Conservation (phyloP, 2,888 invertebrate genomes). For the Oscheius myriophilus region DNA sequence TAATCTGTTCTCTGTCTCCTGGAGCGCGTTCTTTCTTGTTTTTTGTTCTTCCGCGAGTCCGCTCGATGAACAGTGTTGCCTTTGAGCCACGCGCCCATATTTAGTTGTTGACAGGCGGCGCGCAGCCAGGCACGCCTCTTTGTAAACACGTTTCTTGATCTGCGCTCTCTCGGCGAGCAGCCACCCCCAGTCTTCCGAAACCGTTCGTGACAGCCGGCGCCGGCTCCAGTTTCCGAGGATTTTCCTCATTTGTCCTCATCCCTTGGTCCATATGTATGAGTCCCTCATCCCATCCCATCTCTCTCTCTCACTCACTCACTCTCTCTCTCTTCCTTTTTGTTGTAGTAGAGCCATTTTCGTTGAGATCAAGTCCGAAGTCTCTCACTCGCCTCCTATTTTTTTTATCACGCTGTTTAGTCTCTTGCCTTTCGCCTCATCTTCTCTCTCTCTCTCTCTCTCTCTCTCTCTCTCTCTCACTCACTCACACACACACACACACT, state of each 20-base stretch:
- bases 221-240: too few relatives aligned
- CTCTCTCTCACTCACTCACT: background rate
- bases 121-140: background rate
- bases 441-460: background rate
- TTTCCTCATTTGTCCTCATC: background rate
- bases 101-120: constrained; percentile 1
- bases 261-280: background rate
- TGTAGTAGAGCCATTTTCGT: background rate
- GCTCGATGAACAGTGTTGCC: too few relatives aligned
- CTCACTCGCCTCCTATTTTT: background rate
- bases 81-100: background rate
- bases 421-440: background rate
- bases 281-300: background rate
- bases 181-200: too few relatives aligned
- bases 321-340: constrained; percentile 8
- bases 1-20: too few relatives aligned
- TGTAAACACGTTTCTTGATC: background rate
- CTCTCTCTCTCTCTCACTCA: background rate
- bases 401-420: background rate
- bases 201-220: too few relatives aligned
- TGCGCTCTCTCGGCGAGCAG: too few relatives aligned
- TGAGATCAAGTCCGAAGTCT: background rate
- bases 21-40: too few relatives aligned
- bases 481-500: background rate
- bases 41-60: too few relatives aligned